phyloP scores from a whole-genome alignment of 2,113 vertebrate genomes.

The Bujurquina vittata region DNA sequence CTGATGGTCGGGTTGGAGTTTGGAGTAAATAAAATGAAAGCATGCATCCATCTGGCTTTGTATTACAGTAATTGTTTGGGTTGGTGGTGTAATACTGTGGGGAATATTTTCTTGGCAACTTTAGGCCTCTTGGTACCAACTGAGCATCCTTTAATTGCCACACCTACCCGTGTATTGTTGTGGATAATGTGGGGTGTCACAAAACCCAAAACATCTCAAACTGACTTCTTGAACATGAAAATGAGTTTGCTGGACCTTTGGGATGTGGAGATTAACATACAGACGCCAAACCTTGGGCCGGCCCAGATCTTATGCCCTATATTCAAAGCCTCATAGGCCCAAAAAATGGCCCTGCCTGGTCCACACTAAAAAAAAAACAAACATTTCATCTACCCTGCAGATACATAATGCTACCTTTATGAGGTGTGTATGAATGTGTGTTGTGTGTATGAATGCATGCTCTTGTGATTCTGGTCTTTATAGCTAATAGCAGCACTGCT shows the following conservation, averaged over 20 bases:
- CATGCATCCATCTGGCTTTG: too few species aligned
- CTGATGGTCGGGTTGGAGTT: too few species aligned
- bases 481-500: constrained; percentile 71
- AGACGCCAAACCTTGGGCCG: constrained; percentile 10
- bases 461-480: constrained; percentile 71
- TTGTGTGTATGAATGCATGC: constrained; percentile 66
- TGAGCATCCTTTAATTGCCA: too few species aligned
- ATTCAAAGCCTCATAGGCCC: background rate
- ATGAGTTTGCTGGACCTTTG: background rate
- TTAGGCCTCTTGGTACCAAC: too few species aligned
- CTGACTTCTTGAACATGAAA: background rate
- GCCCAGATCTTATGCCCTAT: constrained; percentile 13
- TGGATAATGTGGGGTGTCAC: background rate
- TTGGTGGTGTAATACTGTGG: too few species aligned
- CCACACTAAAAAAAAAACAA: constrained; percentile 50
- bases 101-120: too few species aligned
- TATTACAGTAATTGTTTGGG: too few species aligned
- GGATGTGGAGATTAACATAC: background rate
- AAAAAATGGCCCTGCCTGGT: background rate
- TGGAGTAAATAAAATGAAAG: too few species aligned
- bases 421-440: constrained; percentile 43
- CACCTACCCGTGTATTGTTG: too few species aligned
- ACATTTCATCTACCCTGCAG: constrained; percentile 46
- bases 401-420: constrained; percentile 74
- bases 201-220: background rate